Evolutionary conservation across 2,888 invertebrate species (phyloP), one percentile per base, ranked within the genome.

Genomic region (Holacanthella duospinosa): DNA sequence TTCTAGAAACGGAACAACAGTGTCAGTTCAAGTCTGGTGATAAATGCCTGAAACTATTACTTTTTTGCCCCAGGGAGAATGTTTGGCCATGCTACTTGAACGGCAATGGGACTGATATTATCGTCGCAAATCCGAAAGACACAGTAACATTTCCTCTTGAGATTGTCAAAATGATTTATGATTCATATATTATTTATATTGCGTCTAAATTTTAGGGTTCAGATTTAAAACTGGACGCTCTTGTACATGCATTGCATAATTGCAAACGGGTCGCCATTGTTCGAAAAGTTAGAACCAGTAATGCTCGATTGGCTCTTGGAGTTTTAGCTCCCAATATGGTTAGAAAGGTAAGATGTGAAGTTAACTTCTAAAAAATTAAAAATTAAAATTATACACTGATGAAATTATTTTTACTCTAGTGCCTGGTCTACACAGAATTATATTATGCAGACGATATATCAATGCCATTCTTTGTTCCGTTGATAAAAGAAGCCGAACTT

Each of bases 371-470:
- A 43, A 26, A 27, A 12, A 56, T 12, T n/a, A n/a, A n/a, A n/a
- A 27, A 36, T 29, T 4, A 21, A 29, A 16, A 21, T 1, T 6
- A 12, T 6, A 24, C 9, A 59, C 26, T 48, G 29, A 62, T 48
- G n/a, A 1, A 28, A 48, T 44, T 16, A 44, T 60, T 64, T 60
- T 60, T 55, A 43, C 29, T 43, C 62, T 43, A 72, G 71, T 71
- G 71, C 43, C 59, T 72, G 26, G 61, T 69, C 9, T 68, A 61
- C 28, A 25, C 61, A 6, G 68, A 72, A 43, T 1, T 71, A 1
- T 67, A 68, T 43, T 72, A 61, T 61, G 68, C 69, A 3, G 71
- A 72, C 61, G 71, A 71, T 60, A 62, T 71, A 6, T 67, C 68
- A 0, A 60, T 68, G 16, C 71, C 71, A 1, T 55, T 61, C n/a